These are phyloP conservation scores for Drosophila sordidapex DNA, from an alignment of 2,888 invertebrate genomes.

Conservation along the genomic window DNA sequence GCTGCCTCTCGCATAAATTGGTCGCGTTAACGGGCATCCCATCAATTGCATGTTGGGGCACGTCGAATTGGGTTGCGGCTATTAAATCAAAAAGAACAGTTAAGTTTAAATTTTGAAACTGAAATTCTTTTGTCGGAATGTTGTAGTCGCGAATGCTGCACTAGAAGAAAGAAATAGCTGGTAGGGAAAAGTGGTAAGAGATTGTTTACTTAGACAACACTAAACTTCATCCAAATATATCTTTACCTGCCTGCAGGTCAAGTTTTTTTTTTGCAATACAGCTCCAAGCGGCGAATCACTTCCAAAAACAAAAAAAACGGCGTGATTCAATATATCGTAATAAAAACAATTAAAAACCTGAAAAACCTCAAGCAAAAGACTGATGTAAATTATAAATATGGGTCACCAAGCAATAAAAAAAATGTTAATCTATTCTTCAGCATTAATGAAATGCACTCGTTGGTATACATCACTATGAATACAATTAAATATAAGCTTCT, in stretches of 20 bases:
- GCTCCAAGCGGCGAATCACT: too few species aligned
- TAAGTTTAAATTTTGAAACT: slow-evolving; percentile 18
- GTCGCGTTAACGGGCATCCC: slow-evolving; percentile 25
- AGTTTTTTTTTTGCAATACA: too few species aligned
- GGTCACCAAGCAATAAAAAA: background rate
- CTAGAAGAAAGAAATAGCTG: background rate
- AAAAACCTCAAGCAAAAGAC: too few species aligned
- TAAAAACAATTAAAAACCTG: too few species aligned
- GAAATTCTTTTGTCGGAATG: background rate
- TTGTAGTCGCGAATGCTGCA: background rate
- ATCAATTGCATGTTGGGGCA: slow-evolving; percentile 15
- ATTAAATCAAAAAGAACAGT: slow-evolving; percentile 37
- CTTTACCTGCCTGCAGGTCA: background rate
- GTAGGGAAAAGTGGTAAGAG: background rate
- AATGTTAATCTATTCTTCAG: background rate
- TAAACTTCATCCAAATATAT: background rate
- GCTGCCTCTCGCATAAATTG: slow-evolving; percentile 56
- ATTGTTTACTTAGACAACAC: background rate
- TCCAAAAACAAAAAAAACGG: too few species aligned
- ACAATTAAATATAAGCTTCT: background rate
- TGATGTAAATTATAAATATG: too few species aligned
- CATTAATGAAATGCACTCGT: background rate
- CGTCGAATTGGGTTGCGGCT: slow-evolving; percentile 17
- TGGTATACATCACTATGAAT: background rate
- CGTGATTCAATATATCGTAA: too few species aligned